Conservation (phyloP, 37 sponge, comb jelly and placozoan species). For the Agelas oroides region DNA sequence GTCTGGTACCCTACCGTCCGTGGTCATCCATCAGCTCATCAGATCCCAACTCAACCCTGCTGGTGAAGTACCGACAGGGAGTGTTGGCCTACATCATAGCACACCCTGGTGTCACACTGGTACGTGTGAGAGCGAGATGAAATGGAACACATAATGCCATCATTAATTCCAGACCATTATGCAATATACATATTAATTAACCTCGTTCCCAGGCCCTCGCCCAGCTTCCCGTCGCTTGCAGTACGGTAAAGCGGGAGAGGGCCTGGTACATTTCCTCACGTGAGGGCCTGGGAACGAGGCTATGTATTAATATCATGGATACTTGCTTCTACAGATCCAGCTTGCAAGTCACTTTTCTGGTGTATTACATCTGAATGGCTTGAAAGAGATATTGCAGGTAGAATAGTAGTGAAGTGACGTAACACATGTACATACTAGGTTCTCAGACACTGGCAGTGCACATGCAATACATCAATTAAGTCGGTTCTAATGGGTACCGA, state of each 20-base stretch:
- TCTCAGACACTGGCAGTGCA: too few species aligned
- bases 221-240: too few species aligned
- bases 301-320: too few species aligned
- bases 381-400: conserved; percentile 57
- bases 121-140: background rate
- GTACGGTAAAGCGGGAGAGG: too few species aligned
- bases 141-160: background rate
- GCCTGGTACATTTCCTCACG: too few species aligned
- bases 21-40: conserved; percentile 31
- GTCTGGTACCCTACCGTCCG: conserved; percentile 24
- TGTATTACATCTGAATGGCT: conserved; percentile 18
- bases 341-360: conserved; percentile 49
- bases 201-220: too few species aligned
- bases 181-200: background rate
- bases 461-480: too few species aligned
- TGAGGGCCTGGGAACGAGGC: too few species aligned
- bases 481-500: too few species aligned
- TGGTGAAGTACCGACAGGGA: conserved; percentile 16
- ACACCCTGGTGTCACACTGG: conserved; percentile 63
- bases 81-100: conserved; percentile 48
- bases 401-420: too few species aligned
- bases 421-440: too few species aligned
- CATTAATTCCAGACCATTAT: too few species aligned
- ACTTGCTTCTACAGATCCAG: background rate
- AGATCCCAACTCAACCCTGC: conserved; percentile 23